Base-by-base conservation (phyloP, 2,797 vertebrate genomes). In the Gadopsis bispinosus region DNA sequence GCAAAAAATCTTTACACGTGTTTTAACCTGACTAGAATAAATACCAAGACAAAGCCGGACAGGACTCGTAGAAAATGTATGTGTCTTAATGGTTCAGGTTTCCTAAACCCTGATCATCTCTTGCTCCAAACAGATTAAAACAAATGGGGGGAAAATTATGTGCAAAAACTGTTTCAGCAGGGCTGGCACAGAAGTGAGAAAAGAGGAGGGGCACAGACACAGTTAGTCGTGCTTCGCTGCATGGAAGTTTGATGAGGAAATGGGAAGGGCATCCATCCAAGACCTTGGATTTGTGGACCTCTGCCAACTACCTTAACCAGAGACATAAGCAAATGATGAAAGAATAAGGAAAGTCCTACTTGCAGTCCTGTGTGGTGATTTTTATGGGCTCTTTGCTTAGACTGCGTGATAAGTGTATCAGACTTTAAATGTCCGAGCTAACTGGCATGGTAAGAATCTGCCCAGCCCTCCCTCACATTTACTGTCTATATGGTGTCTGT, bases 191-290 rank as follows among this genome's bases (percentile, higher is more conserved):
- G 67, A 69, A 77, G 77, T 69, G 75, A 91, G 55, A 81, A 83
- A 75, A 66, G 26, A 69, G 64, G 50, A 77, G 47, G n/a, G 77
- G 76, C 75, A 65, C 41, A 20, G 64, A 45, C 43, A 33, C 29
- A 22, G 70, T 70, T 73, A 72, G 81, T 79, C 66, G 64, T 82
- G 71, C 75, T 80, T 64, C 17, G 16, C 56, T 72, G 72, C 68
- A 68, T 79, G 59, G 69, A 80, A 56, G 68, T 87, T 84, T 78
- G 81, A 90, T 83, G 82, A 82, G 83, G 80, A 88, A 81, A 85
- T 73, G 55, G 47, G 60, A 82, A 86, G 82, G 86, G 79, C 72
- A 80, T 73, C 75, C 69, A 53, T 87, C 88, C 78, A 90, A 86
- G 80, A 88, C 75, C 66, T 77, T 79, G 47, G 26, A 83, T 83